Base-by-base conservation (phyloP, 2,888 invertebrate species). In the Imbricaverruca yamaguchii region DNA sequence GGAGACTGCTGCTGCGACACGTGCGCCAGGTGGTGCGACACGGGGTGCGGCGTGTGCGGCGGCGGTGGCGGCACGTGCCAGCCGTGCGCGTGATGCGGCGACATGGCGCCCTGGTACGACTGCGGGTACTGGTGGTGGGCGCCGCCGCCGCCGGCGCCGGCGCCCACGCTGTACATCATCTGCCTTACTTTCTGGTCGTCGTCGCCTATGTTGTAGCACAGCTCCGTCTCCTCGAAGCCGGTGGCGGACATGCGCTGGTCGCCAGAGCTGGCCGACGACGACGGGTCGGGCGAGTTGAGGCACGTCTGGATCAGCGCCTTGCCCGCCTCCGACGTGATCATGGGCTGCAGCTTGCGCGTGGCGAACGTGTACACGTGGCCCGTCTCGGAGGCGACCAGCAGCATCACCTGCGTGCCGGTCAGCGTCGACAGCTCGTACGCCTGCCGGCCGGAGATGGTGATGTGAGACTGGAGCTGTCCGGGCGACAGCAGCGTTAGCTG, bases 331-430 rank as follows among this genome's bases (percentile, higher is more conserved):
- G 97, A 97, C 80, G 97, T 98, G 88, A 99, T 98, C 98, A 99
- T 99, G 85, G 99, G 99, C 89, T 98, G 97, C 81, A 99, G 91
- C 88, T 97, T 97, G 85, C 97, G 92, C 85, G 99, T 99, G 84
- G 99, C 98, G 90, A 98, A 99, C 83, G 99, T 99, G 90, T 99
- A 99, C 86, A 99, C 99, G 90, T 99, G 99, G 81, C 98, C 98
- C 39, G 98, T 98, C 89, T 98, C 98, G 84, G 96, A 97, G 83
- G 98, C 98, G 84, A 99, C 98, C 87, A 99, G 90, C 86, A 99
- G 90, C 98, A 99, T 99, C 88, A 99, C 98, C 90, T 99, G 98
- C 63, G 99, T 99, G 81, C 99, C 99, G 84, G 99, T 99, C 88
- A 99, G 89, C 85, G 98, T 98, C 83, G 99, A 98, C 86, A 99